Base-by-base conservation (phyloP, 1,140 invertebrate genomes). In the Protaetia brevitarsis region DNA sequence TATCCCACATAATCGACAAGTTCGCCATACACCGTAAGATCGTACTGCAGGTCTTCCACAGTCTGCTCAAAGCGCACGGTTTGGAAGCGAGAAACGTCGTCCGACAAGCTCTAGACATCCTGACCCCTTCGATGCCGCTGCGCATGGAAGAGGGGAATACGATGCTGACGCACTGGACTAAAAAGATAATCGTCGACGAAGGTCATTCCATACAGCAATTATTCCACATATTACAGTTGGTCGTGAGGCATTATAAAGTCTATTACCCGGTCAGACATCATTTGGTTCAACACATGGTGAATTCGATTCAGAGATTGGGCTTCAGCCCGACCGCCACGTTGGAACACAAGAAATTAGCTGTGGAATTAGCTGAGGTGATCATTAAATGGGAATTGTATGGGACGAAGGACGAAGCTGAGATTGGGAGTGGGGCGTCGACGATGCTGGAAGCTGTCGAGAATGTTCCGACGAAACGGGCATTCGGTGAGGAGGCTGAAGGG, bases 101-200 rank as follows among this genome's bases (percentile, higher is more conserved):
- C 0, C 83, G 94, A 6, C 95, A 98, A 79, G 96, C 97, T 2
- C 79, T 99, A 3, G 97, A 99, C 80, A 97, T 99, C 45, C 80
- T 99, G 1, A 98, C 96, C 0, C 97, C 97, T 0, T 94, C 96
- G 0, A 94, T 99, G 88, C 95, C 96, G 1, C 86, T 92, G 4
- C 83, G 95, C 63, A 96, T 98, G 93, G 93, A 97, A 77, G 94
- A 99, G 80, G 97, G 96, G 10, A 95, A 98, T 79, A 94, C 90
- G 2, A 96, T 97, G 93, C 79, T 99, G 2, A 96, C 94, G 0
- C 94, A 97, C 75, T 98, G 96, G 94, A 98, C 97, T 0, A 99
- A 98, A 80, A 99, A 99, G 80, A 97, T 98, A 28, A 95, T 99
- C 26, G 91, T 98, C 0, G 97, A 99, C 77, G 97, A 99, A 78